phyloP scores from a whole-genome alignment of 2,888 invertebrate species.

The Dicycla oo region DNA sequence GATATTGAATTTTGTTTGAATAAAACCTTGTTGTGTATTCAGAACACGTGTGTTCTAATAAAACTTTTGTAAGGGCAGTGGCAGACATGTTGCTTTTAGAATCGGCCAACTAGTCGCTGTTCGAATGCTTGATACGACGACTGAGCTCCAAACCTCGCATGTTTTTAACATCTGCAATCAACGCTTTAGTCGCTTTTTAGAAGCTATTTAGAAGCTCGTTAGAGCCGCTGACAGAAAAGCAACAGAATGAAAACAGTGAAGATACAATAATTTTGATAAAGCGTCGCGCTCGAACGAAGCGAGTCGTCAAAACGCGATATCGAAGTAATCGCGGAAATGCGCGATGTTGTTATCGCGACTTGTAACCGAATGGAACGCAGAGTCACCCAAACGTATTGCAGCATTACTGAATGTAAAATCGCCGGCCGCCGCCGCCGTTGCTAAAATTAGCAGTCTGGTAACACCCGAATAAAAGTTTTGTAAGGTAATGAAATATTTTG shows the following conservation, averaged over 20 bases:
- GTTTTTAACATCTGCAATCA: not conserved
- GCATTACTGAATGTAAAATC: not conserved
- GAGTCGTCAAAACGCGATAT: not conserved
- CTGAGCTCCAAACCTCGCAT: not conserved
- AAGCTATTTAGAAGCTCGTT: not conserved
- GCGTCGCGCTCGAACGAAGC: not conserved
- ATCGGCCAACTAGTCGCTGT: not conserved
- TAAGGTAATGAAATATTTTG: conserved; percentile 68
- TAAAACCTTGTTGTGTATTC: conserved; percentile 71
- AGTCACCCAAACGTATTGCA: not conserved
- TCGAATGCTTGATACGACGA: not conserved
- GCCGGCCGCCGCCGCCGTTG: not conserved
- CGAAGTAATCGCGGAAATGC: not conserved
- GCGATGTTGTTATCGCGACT: not conserved
- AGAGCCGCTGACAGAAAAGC: not conserved
- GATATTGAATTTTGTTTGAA: conserved; percentile 69
- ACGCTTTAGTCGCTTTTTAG: not conserved
- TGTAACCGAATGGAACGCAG: not conserved
- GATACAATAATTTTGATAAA: not conserved
- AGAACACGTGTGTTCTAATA: conserved; percentile 70
- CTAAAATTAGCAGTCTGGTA: conserved; percentile 22
- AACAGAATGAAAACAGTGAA: not conserved
- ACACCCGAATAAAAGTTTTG: conserved; percentile 72
- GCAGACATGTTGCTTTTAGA: not conserved
- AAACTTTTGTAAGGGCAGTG: conserved; percentile 70